Conservation (phyloP, 2,888 invertebrate genomes). For the Melinaea menophilus region DNA sequence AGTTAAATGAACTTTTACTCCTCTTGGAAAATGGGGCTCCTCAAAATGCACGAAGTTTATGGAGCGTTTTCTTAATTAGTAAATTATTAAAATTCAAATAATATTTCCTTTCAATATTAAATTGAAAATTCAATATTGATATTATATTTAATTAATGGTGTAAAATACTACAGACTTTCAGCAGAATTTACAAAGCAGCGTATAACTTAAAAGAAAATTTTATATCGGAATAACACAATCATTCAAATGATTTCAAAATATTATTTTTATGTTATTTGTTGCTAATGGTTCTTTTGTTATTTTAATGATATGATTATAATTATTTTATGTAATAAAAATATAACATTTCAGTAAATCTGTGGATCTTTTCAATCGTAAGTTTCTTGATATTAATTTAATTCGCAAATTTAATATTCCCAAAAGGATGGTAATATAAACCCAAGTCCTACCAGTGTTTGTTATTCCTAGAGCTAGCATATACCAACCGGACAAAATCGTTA, state of each 20-base stretch:
- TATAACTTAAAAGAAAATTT: too few species aligned
- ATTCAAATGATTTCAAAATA: too few species aligned
- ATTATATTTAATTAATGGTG: neutral
- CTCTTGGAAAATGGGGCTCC: neutral
- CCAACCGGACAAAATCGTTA: too few species aligned
- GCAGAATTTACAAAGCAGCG: too few species aligned
- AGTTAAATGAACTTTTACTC: constrained; percentile 3
- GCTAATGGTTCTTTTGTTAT: too few species aligned
- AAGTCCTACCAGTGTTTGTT: constrained; percentile 6
- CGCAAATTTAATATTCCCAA: too few species aligned
- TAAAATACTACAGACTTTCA: neutral
- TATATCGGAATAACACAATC: too few species aligned
- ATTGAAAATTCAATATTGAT: neutral
- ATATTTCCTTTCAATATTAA: neutral
- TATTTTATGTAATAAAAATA: too few species aligned
- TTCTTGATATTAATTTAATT: neutral
- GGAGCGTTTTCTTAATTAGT: constrained; percentile 11
- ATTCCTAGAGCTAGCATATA: constrained; percentile 5
- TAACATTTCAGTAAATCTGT: too few species aligned
- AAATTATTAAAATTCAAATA: constrained; percentile 10
- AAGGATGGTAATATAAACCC: constrained; percentile 10
- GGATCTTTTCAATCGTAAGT: too few species aligned
- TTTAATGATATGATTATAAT: too few species aligned
- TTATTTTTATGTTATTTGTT: constrained; percentile 3
- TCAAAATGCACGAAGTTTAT: constrained; percentile 15